Evolutionary conservation across 2,888 invertebrate species (phyloP).

Genomic region (Melanotus villosus): DNA sequence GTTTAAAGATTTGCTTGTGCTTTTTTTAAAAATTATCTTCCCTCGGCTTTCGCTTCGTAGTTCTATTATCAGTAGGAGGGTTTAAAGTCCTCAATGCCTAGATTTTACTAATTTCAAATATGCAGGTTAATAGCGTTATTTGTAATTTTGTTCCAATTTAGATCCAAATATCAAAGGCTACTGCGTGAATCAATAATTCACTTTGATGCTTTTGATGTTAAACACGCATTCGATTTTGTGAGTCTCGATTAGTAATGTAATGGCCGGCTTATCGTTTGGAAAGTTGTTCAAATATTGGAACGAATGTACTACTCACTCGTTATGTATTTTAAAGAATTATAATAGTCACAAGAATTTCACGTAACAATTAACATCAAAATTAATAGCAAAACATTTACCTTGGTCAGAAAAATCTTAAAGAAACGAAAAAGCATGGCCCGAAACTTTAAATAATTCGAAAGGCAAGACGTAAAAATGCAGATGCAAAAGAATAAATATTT

Average conservation of each 20-base stretch:
- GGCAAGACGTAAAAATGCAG: not conserved
- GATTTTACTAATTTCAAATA: not conserved
- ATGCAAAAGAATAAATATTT: constrained; percentile 1
- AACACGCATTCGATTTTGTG: not conserved
- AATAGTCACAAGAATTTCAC: too few species aligned
- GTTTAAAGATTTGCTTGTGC: constrained; percentile 34
- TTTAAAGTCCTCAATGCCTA: constrained; percentile 14
- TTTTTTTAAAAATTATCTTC: constrained; percentile 31
- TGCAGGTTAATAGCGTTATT: constrained; percentile 8
- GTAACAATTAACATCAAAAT: too few species aligned
- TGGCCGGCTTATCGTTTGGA: too few species aligned
- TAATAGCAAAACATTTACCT: too few species aligned
- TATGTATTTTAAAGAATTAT: too few species aligned
- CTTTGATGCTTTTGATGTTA: not conserved
- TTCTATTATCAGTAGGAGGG: constrained; percentile 21
- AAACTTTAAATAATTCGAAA: too few species aligned
- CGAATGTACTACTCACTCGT: too few species aligned
- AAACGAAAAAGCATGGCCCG: too few species aligned
- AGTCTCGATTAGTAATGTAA: too few species aligned
- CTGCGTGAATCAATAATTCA: constrained; percentile 2
- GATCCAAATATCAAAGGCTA: not conserved
- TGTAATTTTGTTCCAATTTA: constrained; percentile 1
- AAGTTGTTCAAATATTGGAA: too few species aligned
- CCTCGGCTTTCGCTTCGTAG: constrained; percentile 33
- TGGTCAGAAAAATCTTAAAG: too few species aligned